These are phyloP conservation scores for Polypedilum vanderplanki DNA, from an alignment of 1,140 invertebrate species.

Conservation along the genomic window DNA sequence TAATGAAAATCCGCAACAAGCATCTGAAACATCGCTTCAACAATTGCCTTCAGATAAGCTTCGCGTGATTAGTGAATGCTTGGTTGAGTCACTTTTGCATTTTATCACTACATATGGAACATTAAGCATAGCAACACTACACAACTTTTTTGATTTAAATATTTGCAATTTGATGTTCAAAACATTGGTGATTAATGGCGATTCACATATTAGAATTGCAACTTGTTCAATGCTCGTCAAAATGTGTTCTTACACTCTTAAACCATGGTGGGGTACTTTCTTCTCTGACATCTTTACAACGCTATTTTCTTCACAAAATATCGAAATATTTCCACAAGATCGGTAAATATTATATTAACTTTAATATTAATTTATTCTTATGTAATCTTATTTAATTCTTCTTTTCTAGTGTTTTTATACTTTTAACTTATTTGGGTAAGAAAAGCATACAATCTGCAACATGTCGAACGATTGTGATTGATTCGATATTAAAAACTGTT, in stretches of 20 bases:
- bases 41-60: constrained; percentile 68
- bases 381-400: constrained; percentile 31
- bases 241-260: constrained; percentile 58
- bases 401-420: constrained; percentile 68
- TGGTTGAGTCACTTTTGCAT: constrained; percentile 69
- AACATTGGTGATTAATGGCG: constrained; percentile 41
- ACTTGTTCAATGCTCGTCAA: constrained; percentile 63
- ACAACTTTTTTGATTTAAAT: constrained; percentile 51
- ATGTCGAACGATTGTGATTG: constrained; percentile 55
- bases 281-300: constrained; percentile 70
- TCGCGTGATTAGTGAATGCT: constrained; percentile 65
- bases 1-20: constrained; percentile 35
- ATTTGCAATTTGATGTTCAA: constrained; percentile 64
- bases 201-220: constrained; percentile 46
- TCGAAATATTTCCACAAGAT: constrained; percentile 74
- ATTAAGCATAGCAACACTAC: constrained; percentile 47
- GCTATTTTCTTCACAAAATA: constrained; percentile 71
- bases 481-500: constrained; percentile 54
- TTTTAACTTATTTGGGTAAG: constrained; percentile 78
- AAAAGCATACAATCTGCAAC: constrained; percentile 61
- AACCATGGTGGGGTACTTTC: constrained; percentile 84
- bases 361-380: constrained; percentile 14
- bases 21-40: constrained; percentile 47
- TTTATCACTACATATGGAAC: constrained; percentile 57
- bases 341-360: constrained; percentile 49